Evolutionary conservation across 2,797 vertebrate species (phyloP).

Genomic region (Coluber constrictor): DNA sequence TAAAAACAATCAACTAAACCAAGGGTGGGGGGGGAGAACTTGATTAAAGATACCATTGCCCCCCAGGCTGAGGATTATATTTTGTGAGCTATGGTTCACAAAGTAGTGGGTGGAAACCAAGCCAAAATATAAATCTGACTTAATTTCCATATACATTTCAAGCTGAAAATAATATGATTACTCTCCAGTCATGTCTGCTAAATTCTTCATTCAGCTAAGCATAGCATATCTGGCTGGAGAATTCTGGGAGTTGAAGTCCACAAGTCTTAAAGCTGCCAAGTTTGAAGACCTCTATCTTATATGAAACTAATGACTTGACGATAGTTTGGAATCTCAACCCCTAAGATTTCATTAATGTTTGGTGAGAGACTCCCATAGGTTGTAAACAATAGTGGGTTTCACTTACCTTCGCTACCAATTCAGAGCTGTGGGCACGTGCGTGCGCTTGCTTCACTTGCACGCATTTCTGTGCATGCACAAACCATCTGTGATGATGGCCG

Average conservation of each 20-base stretch:
- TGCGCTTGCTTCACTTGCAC: no score
- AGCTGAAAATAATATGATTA: background rate
- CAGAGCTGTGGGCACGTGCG: no score
- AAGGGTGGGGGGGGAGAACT: background rate
- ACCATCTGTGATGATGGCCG: no score
- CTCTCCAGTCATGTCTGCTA: background rate
- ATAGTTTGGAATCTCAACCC: background rate
- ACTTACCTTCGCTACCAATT: no score
- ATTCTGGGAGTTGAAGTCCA: no score
- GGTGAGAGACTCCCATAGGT: background rate
- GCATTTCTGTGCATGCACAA: no score
- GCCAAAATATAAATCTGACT: background rate
- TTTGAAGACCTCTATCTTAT: background rate
- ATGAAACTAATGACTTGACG: background rate
- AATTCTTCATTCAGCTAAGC: background rate
- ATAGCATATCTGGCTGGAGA: no score
- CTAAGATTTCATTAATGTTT: background rate
- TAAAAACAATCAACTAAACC: background rate
- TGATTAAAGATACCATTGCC: background rate
- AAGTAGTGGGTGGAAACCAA: background rate
- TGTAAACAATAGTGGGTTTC: no score
- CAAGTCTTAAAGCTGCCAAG: no score
- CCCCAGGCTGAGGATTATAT: background rate
- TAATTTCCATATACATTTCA: background rate
- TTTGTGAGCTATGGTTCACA: background rate